Percentiles rank a stretch among this genome's conserved stretches.
Conservation (phyloP, 2,113 vertebrate species). For the Panthera tigris region DNA sequence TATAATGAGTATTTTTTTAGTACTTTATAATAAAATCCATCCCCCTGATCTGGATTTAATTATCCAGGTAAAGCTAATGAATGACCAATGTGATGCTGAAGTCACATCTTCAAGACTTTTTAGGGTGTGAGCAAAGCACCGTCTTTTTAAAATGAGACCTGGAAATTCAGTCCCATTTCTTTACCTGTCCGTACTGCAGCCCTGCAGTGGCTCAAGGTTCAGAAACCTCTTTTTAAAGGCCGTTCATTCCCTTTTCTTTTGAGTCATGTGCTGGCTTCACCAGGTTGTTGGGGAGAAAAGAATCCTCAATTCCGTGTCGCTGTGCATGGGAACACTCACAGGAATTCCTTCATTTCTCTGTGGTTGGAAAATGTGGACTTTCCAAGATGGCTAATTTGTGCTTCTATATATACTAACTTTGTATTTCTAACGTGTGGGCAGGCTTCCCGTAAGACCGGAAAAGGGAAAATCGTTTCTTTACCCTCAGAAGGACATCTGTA, state of each 20-base stretch:
- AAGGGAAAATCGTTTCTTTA: conserved; percentile 64
- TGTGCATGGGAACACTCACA: conserved; percentile 45
- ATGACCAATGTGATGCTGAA: neutral
- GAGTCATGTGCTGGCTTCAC: conserved; percentile 37
- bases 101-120: conserved; percentile 1
- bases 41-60: conserved; percentile 12
- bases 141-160: neutral
- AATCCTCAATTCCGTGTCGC: conserved; percentile 3
- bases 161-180: neutral
- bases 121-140: neutral
- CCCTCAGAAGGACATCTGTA: conserved; percentile 79
- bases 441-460: conserved; percentile 83
- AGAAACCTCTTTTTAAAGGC: neutral
- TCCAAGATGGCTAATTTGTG: conserved; percentile 83
- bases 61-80: conserved; percentile 30
- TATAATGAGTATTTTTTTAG: neutral
- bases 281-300: conserved; percentile 36
- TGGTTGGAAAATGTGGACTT: conserved; percentile 82
- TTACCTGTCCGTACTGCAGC: neutral
- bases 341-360: conserved; percentile 77
- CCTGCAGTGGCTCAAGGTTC: conserved; percentile 42
- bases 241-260: neutral
- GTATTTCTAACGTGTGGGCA: conserved; percentile 83
- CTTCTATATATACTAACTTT: conserved; percentile 85
- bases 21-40: conserved; percentile 4